phyloP scores from a whole-genome alignment of 2,797 vertebrate genomes.

The Cebuella pygmaea region DNA sequence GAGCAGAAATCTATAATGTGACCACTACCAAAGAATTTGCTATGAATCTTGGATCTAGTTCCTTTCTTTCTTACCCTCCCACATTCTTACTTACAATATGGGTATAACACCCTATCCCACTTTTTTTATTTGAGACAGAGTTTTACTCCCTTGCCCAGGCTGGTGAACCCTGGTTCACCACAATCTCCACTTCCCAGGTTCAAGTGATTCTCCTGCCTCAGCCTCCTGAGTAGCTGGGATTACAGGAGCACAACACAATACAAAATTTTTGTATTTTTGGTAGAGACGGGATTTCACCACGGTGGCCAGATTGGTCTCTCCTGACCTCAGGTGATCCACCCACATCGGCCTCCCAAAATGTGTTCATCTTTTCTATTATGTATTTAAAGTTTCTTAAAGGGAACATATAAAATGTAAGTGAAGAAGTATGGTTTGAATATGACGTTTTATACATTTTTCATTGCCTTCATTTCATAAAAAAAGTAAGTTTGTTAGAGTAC shows the following conservation, averaged over 20 bases:
- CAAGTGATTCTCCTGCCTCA: not conserved
- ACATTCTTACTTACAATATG: not conserved
- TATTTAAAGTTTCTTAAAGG: not conserved
- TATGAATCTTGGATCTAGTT: not conserved
- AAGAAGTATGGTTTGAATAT: not conserved
- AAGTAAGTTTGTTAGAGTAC: not conserved
- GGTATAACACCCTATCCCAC: not conserved
- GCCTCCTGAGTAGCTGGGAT: not conserved
- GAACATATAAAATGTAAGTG: not conserved
- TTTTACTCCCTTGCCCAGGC: not conserved
- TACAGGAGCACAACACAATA: not conserved
- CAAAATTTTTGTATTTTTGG: not conserved
- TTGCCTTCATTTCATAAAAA: not conserved
- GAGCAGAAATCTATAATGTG: not conserved
- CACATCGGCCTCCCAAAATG: not conserved
- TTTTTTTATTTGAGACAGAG: not conserved
- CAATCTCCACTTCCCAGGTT: not conserved
- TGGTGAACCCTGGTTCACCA: not conserved
- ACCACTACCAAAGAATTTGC: not conserved
- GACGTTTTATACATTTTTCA: not conserved
- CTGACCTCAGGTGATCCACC: not conserved
- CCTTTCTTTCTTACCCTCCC: not conserved
- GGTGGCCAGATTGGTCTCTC: not conserved
- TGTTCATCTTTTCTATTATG: not conserved
- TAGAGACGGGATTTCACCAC: accelerated